Conservation (phyloP, 2,888 invertebrate genomes). For the Drosophila paracracens region DNA sequence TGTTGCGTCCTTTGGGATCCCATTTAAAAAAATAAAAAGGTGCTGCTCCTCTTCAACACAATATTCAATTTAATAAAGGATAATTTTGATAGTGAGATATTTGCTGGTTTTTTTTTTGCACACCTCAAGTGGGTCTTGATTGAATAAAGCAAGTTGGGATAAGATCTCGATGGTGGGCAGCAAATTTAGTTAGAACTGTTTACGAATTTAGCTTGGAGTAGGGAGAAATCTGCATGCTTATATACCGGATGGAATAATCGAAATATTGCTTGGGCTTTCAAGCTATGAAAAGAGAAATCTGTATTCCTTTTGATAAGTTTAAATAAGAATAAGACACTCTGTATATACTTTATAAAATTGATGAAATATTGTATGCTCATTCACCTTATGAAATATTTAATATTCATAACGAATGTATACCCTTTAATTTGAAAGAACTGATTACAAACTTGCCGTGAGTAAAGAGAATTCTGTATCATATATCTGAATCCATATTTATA, state of each 20-base stretch:
- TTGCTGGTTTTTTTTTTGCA: constrained; percentile 8
- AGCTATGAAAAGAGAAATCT: not conserved
- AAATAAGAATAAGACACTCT: not conserved
- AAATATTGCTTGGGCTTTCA: not conserved
- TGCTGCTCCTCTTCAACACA: constrained; percentile 10
- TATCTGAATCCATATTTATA: not conserved
- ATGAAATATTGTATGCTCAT: no score
- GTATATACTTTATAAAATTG: no score
- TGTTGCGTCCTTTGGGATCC: constrained; percentile 23
- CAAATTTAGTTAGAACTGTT: constrained; percentile 1
- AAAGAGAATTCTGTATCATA: no score
- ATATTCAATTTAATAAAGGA: constrained; percentile 54
- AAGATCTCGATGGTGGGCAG: constrained; percentile 2
- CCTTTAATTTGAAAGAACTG: not conserved
- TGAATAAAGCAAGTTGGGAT: constrained; percentile 36
- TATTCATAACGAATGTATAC: not conserved
- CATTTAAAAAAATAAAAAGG: constrained; percentile 18
- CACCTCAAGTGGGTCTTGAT: constrained; percentile 50
- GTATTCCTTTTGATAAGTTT: not conserved
- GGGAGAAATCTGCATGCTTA: not conserved
- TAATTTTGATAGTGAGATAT: constrained; percentile 32
- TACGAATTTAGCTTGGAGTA: not conserved
- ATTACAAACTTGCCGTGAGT: no score
- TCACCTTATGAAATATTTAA: not conserved
- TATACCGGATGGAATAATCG: not conserved